These are phyloP conservation scores for Chymomyza amoena DNA, from an alignment of 2,888 invertebrate genomes.

Conservation along the genomic window DNA sequence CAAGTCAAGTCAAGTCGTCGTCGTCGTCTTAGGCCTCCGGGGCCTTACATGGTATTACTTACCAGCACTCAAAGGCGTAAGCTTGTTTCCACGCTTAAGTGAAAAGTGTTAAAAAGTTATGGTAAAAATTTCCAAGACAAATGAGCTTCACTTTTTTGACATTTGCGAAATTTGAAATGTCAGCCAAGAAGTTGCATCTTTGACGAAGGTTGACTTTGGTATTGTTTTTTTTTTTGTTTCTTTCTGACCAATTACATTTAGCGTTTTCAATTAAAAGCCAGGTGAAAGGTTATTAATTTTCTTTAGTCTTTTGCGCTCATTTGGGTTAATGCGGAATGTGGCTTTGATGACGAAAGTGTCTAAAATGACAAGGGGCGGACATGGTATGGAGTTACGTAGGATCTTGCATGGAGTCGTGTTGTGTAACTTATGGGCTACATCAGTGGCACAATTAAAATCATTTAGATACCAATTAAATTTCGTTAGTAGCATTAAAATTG, in stretches of 20 bases:
- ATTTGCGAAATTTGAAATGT: constrained; percentile 73
- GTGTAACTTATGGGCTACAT: constrained; percentile 67
- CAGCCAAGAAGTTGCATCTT: constrained; percentile 45
- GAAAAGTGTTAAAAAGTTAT: constrained; percentile 71
- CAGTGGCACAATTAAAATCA: constrained; percentile 74
- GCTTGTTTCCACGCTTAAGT: constrained; percentile 49
- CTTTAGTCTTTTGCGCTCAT: constrained; percentile 43
- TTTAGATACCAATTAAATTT: constrained; percentile 73
- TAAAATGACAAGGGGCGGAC: too few species aligned
- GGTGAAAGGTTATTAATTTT: constrained; percentile 72
- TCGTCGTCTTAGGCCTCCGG: constrained; percentile 37
- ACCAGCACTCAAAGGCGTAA: background rate
- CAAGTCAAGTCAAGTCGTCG: constrained; percentile 39
- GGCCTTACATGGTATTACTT: background rate
- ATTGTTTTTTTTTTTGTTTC: background rate
- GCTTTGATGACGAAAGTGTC: constrained; percentile 10
- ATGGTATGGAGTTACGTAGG: too few species aligned
- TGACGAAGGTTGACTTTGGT: constrained; percentile 67
- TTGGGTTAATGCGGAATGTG: constrained; percentile 55
- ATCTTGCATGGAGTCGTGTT: constrained; percentile 17
- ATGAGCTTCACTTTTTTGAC: constrained; percentile 65
- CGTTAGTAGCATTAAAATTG: constrained; percentile 68
- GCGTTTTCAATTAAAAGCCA: constrained; percentile 67
- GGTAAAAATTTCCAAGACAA: constrained; percentile 58
- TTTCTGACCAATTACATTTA: constrained; percentile 21